A percentile compares a stretch with the other conserved stretches of the same genome.
phyloP scores from a whole-genome alignment of 2,888 invertebrate species.

The Lacanobia wlatinum region DNA sequence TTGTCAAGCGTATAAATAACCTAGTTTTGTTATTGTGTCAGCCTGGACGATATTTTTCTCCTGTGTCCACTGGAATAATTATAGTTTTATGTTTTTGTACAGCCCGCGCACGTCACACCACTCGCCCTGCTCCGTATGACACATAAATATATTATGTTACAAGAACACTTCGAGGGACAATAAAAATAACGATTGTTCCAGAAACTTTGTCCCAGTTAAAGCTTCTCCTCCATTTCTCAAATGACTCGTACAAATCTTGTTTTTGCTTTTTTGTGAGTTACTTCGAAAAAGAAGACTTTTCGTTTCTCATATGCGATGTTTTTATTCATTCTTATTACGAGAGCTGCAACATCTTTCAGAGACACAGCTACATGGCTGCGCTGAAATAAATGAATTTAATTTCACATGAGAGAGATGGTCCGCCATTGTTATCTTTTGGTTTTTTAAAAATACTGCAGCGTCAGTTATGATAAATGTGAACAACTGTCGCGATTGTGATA shows the following conservation, averaged over 20 bases:
- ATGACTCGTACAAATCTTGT: conserved; percentile 53
- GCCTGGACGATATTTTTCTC: conserved; percentile 24
- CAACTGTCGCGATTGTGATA: conserved; percentile 6
- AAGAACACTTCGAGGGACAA: conserved; percentile 43
- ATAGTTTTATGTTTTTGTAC: conserved; percentile 6
- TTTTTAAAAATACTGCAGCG: conserved; percentile 34
- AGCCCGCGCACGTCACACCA: background rate
- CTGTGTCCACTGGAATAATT: conserved; percentile 24
- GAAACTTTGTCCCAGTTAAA: conserved; percentile 54
- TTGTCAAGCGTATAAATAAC: conserved; percentile 52
- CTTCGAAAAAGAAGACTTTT: conserved; percentile 35
- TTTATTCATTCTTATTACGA: conserved; percentile 33
- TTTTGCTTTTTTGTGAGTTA: conserved; percentile 40
- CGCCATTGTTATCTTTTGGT: conserved; percentile 31
- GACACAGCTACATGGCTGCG: conserved; percentile 14
- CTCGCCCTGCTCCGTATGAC: conserved; percentile 5
- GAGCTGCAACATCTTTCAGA: conserved; percentile 21
- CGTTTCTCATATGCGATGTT: conserved; percentile 35
- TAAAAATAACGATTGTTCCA: conserved; percentile 54
- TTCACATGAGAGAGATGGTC: conserved; percentile 16
- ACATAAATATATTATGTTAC: conserved; percentile 40
- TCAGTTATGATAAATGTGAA: conserved; percentile 17
- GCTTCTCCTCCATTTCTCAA: conserved; percentile 46
- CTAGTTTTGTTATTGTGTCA: conserved; percentile 49
- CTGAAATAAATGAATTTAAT: conserved; percentile 29